Evolutionary conservation across 2,113 vertebrate genomes (phyloP).

Genomic region (Clarias gariepinus): DNA sequence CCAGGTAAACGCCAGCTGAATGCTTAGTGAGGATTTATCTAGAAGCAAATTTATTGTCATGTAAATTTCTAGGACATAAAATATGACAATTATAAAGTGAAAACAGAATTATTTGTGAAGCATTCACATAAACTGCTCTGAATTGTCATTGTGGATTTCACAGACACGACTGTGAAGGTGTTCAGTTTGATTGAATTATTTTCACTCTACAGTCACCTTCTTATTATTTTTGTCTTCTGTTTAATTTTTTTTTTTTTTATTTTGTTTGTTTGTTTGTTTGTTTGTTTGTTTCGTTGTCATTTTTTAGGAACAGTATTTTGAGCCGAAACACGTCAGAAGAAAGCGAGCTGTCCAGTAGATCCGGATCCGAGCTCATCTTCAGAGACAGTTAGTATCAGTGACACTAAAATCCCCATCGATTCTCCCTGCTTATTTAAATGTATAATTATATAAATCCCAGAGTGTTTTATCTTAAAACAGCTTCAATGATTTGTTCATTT

Average conservation of each 20-base stretch:
- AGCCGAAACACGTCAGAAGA: slow-evolving; percentile 52
- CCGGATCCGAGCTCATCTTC: not conserved
- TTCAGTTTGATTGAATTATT: not conserved
- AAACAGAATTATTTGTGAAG: not conserved
- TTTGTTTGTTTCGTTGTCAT: not conserved
- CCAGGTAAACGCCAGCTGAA: too few species aligned
- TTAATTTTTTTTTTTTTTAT: not conserved
- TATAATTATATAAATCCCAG: not conserved
- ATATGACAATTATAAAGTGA: not conserved
- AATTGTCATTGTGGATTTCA: not conserved
- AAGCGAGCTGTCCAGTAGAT: slow-evolving; percentile 26
- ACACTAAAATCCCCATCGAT: slow-evolving; percentile 4
- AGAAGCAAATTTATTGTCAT: not conserved
- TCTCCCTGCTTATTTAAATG: not conserved
- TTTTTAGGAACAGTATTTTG: slow-evolving; percentile 28
- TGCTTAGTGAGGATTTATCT: not conserved
- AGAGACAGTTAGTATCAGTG: not conserved
- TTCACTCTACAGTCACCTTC: not conserved
- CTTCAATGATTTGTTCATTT: not conserved
- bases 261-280: not conserved
- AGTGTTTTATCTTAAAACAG: not conserved
- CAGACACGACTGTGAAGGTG: not conserved
- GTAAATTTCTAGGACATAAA: not conserved
- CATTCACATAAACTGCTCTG: not conserved
- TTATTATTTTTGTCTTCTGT: not conserved